These are phyloP conservation scores for Pygoscelis adeliae DNA, from an alignment of 2,113 vertebrate species.

Conservation along the genomic window DNA sequence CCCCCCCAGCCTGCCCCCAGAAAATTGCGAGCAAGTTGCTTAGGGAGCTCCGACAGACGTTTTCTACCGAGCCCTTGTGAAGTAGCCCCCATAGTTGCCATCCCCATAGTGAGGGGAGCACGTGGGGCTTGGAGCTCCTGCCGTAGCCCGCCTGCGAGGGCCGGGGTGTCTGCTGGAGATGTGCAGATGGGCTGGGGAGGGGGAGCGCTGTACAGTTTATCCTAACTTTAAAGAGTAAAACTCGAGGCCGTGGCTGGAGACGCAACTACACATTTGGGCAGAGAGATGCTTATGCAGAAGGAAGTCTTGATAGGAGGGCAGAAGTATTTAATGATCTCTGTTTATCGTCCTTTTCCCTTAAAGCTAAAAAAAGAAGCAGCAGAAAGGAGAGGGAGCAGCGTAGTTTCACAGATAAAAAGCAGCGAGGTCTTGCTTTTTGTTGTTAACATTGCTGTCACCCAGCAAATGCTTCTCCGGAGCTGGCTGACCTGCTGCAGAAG, in stretches of 20 bases:
- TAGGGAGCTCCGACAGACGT: accelerated
- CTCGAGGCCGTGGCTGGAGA: background rate
- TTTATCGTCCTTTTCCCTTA: background rate
- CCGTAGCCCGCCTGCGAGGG: background rate
- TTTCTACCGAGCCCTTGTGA: background rate
- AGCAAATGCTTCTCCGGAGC: background rate
- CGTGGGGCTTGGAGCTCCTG: background rate
- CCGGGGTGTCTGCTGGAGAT: background rate
- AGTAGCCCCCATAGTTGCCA: background rate
- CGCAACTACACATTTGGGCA: background rate
- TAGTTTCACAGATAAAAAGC: background rate
- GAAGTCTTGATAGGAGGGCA: background rate
- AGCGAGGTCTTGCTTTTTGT: background rate
- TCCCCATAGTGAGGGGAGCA: accelerated
- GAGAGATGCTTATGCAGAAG: background rate
- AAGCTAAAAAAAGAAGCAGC: background rate
- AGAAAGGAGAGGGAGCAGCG: background rate
- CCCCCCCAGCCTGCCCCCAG: no score
- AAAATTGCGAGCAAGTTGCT: background rate
- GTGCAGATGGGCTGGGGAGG: background rate
- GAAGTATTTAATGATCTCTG: background rate
- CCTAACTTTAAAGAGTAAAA: background rate
- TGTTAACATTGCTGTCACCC: background rate
- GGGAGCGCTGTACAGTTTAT: background rate
- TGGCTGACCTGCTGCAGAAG: background rate